Percentiles rank a stretch among this genome's conserved stretches.
Conservation (phyloP, 2,797 vertebrate species). For the Parotocinclus haroldoi region DNA sequence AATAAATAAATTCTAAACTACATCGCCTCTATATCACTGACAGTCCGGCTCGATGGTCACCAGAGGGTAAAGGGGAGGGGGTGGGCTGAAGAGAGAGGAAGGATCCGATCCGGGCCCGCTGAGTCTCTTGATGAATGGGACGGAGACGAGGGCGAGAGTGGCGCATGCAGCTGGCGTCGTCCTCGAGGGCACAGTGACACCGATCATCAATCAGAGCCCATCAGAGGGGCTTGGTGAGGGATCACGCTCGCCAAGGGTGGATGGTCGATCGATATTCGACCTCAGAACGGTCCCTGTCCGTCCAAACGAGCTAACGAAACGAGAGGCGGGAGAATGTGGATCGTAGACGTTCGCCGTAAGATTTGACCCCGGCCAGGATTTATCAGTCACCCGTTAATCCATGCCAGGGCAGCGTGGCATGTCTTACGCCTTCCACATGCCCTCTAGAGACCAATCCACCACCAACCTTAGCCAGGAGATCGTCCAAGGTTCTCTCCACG, state of each 20-base stretch:
- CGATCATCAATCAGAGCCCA: conserved; percentile 41
- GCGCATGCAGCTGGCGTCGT: conserved; percentile 34
- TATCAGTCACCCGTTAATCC: too few relatives aligned
- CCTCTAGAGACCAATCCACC: too few relatives aligned
- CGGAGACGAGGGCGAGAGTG: conserved; percentile 26
- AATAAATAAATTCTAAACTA: conserved; percentile 44
- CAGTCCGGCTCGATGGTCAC: conserved; percentile 27
- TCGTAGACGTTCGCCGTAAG: too few relatives aligned
- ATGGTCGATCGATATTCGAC: conserved; percentile 19
- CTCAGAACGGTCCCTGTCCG: not conserved
- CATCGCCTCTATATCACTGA: conserved; percentile 38
- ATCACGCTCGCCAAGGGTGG: conserved; percentile 26
- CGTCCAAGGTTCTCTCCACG: too few relatives aligned
- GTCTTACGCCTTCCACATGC: too few relatives aligned
- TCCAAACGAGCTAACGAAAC: conserved; percentile 11
- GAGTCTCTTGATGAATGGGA: conserved; percentile 48
- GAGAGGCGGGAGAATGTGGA: not conserved
- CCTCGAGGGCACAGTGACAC: conserved; percentile 41
- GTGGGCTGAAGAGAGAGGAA: conserved; percentile 2
- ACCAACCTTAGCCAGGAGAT: too few relatives aligned
- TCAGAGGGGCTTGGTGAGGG: conserved; percentile 27
- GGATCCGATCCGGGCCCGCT: conserved; percentile 13
- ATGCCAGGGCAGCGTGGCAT: too few relatives aligned
- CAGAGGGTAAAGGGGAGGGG: conserved; percentile 5
- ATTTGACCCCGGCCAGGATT: too few relatives aligned